A percentile compares a stretch with the other conserved stretches of the same genome.
Conservation (phyloP, 2,888 invertebrate species). For the Ennomos erosarius region DNA sequence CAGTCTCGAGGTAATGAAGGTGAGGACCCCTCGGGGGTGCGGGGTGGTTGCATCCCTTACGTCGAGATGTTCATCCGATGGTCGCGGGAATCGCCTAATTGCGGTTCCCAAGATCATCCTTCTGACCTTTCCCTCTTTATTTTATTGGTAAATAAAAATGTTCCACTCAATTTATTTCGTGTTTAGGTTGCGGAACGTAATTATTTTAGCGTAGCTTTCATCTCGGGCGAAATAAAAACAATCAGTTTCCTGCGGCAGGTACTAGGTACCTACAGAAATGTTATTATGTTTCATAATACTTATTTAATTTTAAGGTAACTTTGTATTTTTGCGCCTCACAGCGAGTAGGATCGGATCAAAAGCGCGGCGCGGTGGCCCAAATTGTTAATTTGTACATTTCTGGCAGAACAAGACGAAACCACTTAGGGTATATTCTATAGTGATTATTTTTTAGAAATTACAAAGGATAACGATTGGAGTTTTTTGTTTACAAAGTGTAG, state of each 20-base stretch:
- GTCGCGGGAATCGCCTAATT: background rate
- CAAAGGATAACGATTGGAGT: too few relatives aligned
- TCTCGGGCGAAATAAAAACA: constrained; percentile 5
- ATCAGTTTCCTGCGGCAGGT: background rate
- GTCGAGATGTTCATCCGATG: background rate
- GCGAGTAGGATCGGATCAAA: too few relatives aligned
- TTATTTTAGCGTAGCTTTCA: constrained; percentile 7
- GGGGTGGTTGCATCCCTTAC: background rate
- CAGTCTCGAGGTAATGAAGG: too few relatives aligned
- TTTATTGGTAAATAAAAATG: background rate
- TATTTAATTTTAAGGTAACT: background rate
- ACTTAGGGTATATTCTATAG: too few relatives aligned
- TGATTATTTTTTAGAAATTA: too few relatives aligned
- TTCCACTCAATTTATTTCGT: constrained; percentile 1
- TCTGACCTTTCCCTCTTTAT: constrained; percentile 3
- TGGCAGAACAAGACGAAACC: too few relatives aligned
- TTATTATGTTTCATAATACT: constrained; percentile 3
- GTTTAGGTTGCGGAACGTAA: constrained; percentile 9
- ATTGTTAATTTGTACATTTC: too few relatives aligned
- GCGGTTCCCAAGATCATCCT: background rate
- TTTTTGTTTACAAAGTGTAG: too few relatives aligned
- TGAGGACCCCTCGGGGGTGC: background rate
- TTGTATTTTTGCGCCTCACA: too few relatives aligned
- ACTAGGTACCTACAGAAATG: background rate
- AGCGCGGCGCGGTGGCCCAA: too few relatives aligned